Percentiles rank a stretch among this genome's conserved stretches.
Conservation (phyloP, 2,113 vertebrate species). For the Alosa alosa region DNA sequence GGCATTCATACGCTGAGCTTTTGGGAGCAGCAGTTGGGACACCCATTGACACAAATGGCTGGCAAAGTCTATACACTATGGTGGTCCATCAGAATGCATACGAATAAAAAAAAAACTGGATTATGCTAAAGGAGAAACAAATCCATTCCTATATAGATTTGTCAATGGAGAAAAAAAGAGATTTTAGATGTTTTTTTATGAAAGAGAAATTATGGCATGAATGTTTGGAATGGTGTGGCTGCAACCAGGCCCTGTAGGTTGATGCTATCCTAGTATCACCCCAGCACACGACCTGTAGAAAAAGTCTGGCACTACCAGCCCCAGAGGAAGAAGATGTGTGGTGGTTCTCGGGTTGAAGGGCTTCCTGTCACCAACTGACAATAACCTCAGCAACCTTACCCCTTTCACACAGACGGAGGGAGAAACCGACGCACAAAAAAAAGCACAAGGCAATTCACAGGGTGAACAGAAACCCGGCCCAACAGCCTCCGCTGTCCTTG, state of each 20-base stretch:
- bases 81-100: neutral
- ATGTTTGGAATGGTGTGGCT: neutral
- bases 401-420: constrained; percentile 60
- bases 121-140: neutral
- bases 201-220: neutral
- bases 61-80: neutral
- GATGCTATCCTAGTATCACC: neutral
- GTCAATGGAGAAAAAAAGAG: neutral
- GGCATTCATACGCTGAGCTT: constrained; percentile 39
- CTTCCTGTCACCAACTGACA: neutral
- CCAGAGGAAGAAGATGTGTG: neutral
- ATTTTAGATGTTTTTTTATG: neutral
- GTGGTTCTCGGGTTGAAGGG: neutral
- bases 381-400: constrained; percentile 54
- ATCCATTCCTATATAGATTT: neutral
- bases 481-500: constrained; percentile 45
- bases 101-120: neutral
- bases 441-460: constrained; percentile 68
- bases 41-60: neutral
- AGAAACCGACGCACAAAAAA: constrained; percentile 51
- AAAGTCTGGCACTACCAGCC: neutral
- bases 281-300: neutral
- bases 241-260: neutral
- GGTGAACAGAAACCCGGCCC: constrained; percentile 58
- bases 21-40: neutral